phyloP scores from a whole-genome alignment of 2,113 vertebrate species.

The Cyphomyrus plagiostoma region DNA sequence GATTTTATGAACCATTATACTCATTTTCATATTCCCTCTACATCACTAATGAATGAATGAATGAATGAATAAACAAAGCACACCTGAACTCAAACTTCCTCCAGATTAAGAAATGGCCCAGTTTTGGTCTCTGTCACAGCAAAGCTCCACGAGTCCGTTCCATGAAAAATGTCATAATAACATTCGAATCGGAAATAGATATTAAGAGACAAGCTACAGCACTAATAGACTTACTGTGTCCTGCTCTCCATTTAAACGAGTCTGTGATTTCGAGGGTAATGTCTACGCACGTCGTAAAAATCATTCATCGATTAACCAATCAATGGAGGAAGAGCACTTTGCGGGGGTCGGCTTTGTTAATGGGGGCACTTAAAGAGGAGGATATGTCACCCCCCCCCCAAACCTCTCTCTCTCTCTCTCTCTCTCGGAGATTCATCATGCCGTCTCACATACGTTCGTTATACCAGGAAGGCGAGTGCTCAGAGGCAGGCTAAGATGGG shows the following conservation, averaged over 20 bases:
- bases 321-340: slow-evolving; percentile 61
- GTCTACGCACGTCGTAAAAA: slow-evolving; percentile 55
- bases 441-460: slow-evolving; percentile 22
- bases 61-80: neutral
- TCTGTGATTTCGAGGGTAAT: slow-evolving; percentile 54
- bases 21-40: neutral
- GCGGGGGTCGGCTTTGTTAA: slow-evolving; percentile 57
- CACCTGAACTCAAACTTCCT: neutral
- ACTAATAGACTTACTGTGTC: slow-evolving; percentile 44
- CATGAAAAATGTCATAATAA: slow-evolving; percentile 12
- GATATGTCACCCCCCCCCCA: slow-evolving; percentile 20
- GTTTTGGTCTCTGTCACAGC: neutral
- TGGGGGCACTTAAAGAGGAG: slow-evolving; percentile 59
- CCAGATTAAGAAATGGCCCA: neutral
- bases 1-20: neutral
- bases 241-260: slow-evolving; percentile 38
- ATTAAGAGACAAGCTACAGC: neutral
- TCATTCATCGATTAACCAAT: slow-evolving; percentile 65
- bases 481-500: neutral
- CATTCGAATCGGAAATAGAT: neutral
- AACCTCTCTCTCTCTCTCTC: neutral
- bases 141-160: neutral
- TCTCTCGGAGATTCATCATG: slow-evolving; percentile 42
- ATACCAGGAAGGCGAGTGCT: neutral
- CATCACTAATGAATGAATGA: slow-evolving; percentile 12